These are phyloP conservation scores for Erynnis tages DNA, from an alignment of 2,888 invertebrate genomes.

Conservation along the genomic window DNA sequence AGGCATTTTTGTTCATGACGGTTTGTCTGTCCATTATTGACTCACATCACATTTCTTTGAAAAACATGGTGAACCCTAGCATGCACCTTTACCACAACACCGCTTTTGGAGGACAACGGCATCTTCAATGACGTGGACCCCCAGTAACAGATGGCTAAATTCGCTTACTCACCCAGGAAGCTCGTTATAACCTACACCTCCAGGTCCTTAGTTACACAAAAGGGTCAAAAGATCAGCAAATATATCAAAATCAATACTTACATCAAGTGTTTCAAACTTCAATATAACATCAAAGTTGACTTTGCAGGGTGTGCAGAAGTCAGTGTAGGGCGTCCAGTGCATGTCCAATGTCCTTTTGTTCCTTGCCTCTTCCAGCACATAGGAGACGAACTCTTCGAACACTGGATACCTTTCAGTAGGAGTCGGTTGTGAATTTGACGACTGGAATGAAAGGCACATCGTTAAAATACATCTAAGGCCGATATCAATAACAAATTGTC, in stretches of 20 bases:
- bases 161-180: too few species aligned
- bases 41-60: too few species aligned
- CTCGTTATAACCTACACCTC: too few species aligned
- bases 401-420: conserved; percentile 84
- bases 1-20: too few species aligned
- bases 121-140: too few species aligned
- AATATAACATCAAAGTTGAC: conserved; percentile 90
- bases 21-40: too few species aligned
- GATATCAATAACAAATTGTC: neutral
- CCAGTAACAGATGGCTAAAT: too few species aligned
- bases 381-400: conserved; percentile 90
- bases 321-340: conserved; percentile 93
- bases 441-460: conserved; percentile 5
- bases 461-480: neutral
- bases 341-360: conserved; percentile 86
- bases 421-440: conserved; percentile 35
- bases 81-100: too few species aligned
- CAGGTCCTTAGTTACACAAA: too few species aligned
- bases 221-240: too few species aligned
- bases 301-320: conserved; percentile 93
- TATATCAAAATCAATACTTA: conserved; percentile 49
- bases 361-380: conserved; percentile 86
- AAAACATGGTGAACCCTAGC: too few species aligned
- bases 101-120: too few species aligned
- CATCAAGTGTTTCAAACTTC: conserved; percentile 91